Base-by-base conservation (phyloP, 2,888 invertebrate species). In the Lobophora halterata region DNA sequence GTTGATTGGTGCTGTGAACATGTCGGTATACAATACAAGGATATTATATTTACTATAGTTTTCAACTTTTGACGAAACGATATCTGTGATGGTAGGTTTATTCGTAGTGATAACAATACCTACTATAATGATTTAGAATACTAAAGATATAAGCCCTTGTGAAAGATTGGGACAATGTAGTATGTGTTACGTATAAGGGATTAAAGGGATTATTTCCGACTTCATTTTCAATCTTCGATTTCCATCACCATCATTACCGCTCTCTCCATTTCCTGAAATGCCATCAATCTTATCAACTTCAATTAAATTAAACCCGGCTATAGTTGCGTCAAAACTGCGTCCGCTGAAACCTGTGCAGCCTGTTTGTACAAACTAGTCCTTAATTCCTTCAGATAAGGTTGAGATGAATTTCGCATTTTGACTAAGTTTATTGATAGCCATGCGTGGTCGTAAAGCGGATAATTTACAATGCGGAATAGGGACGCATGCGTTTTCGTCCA, bases 391-490 rank as follows among this genome's bases (percentile, higher is more conserved):
- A 16, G 16, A 43, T 43, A 43, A 11, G 37, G 29, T 14, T 17
- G 13, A 9, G 8, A 11, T 14, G 10, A 17, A 17, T 14, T 42
- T 37, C 20, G 33, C 33, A 43, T 33, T n/a, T 24, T 37, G 36
- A 20, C 25, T 28, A 17, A 17, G 25, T 37, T 43, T 43, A 43
- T 37, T 43, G 43, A 43, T 43, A 43, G 43, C 33, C 43, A 43
- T 43, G 37, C 43, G 43, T 43, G 43, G 43, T 43, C 43, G 43
- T 43, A 80, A 80, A 54, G 49, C 51, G 68, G 52, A 63, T 73
- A 70, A 79, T 79, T 78, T 81, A 80, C 70, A 54, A 69, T 59
- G 67, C 61, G 65, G 63, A 66, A 49, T 44, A 43, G 33, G 42
- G 46, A 46, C 52, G 41, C 34, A 38, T 45, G 49, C 49, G 46